Conservation (phyloP, 1,140 invertebrate genomes). For the Neoseiulus cucumeris region DNA sequence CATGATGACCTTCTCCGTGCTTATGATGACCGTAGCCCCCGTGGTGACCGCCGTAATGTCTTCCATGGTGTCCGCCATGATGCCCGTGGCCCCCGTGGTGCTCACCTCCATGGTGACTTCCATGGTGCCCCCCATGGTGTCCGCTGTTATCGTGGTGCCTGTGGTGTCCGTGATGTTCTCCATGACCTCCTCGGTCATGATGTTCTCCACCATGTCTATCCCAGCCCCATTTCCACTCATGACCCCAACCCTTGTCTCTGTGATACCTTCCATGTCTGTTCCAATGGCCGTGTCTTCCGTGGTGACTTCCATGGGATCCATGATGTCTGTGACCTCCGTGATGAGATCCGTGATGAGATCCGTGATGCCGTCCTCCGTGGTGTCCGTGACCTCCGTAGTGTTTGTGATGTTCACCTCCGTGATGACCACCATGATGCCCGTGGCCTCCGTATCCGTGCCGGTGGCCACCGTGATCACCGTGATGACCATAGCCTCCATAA, state of each 20-base stretch:
- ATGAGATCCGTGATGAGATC: background rate
- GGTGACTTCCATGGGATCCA: background rate
- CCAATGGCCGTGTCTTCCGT: background rate
- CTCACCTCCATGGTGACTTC: background rate
- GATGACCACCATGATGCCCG: background rate
- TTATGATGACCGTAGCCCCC: background rate
- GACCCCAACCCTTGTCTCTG: background rate
- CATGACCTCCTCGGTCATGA: background rate
- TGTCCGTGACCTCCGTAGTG: background rate
- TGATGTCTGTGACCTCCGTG: background rate
- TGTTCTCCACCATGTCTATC: background rate
- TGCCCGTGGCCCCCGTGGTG: background rate
- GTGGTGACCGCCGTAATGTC: background rate
- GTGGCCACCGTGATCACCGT: background rate
- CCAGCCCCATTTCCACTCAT: background rate
- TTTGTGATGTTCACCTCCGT: slow-evolving; percentile 1
- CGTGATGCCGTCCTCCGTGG: background rate
- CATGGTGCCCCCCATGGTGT: background rate
- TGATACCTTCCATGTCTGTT: background rate
- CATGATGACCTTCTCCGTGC: background rate
- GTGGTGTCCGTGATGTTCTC: slow-evolving; percentile 4
- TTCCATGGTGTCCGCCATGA: background rate
- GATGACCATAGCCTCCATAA: background rate
- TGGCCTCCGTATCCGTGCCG: background rate
- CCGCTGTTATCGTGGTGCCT: background rate